Evolutionary conservation across 2,113 vertebrate genomes (phyloP).

Genomic region (Sturnus vulgaris): DNA sequence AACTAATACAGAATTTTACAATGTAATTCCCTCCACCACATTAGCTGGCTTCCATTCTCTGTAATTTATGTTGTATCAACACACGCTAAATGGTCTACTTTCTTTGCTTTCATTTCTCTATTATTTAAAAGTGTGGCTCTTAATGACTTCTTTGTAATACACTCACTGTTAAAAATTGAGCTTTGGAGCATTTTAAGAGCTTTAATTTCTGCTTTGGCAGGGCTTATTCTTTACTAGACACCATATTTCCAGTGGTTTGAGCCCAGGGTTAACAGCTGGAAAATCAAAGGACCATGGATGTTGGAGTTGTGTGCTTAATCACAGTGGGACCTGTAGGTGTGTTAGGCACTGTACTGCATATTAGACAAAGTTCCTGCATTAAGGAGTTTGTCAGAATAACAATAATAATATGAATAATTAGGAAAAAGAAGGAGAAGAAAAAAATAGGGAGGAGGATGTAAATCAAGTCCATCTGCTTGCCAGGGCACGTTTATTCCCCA

Average conservation of each 20-base stretch:
- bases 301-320: background rate
- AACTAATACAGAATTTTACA: background rate
- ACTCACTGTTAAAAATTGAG: background rate
- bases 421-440: background rate
- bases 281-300: background rate
- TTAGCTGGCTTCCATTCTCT: background rate
- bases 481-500: background rate
- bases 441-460: background rate
- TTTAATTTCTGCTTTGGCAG: conserved; percentile 16
- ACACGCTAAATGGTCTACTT: background rate
- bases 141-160: conserved; percentile 14
- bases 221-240: background rate
- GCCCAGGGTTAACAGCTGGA: background rate
- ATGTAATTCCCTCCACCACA: background rate
- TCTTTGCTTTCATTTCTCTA: conserved; percentile 1
- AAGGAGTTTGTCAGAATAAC: background rate
- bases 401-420: background rate
- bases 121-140: background rate
- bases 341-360: background rate
- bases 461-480: background rate
- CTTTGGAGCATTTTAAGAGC: background rate
- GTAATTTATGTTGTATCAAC: conserved; percentile 23
- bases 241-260: background rate
- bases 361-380: background rate
- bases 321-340: background rate